These are phyloP conservation scores for Etheostoma spectabile DNA, from an alignment of 2,113 vertebrate species.

Conservation along the genomic window DNA sequence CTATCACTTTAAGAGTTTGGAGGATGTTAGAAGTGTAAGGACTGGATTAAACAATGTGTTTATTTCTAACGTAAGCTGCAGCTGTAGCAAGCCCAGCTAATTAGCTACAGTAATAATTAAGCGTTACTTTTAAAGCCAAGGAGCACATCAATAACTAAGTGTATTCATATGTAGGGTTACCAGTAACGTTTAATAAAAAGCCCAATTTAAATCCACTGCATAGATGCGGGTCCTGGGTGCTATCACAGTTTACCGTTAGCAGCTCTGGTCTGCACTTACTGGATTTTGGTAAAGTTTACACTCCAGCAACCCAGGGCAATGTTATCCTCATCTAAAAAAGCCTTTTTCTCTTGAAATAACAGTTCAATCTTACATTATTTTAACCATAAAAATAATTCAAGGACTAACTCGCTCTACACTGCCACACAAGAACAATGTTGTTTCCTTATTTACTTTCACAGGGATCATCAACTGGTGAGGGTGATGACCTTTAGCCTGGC, in stretches of 20 bases:
- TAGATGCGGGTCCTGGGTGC: background rate
- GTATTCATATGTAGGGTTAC: background rate
- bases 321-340: background rate
- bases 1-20: too few relatives aligned
- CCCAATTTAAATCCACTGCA: background rate
- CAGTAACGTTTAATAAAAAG: background rate
- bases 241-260: background rate
- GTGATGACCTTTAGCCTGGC: too few relatives aligned
- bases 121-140: background rate
- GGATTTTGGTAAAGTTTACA: too few relatives aligned
- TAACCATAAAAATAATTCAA: too few relatives aligned
- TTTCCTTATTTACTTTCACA: too few relatives aligned
- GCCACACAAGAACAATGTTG: too few relatives aligned
- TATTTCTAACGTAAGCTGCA: too few relatives aligned
- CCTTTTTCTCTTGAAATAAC: background rate
- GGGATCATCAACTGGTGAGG: too few relatives aligned
- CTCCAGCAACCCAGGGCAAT: background rate
- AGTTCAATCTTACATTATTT: too few relatives aligned
- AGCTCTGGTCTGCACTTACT: background rate
- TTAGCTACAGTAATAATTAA: background rate
- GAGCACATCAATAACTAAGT: background rate
- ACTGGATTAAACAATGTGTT: too few relatives aligned
- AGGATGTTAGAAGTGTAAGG: too few relatives aligned
- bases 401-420: too few relatives aligned
- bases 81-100: background rate